Conservation (phyloP, 2,888 invertebrate species). For the Liopterus haemorrhoidalis region DNA sequence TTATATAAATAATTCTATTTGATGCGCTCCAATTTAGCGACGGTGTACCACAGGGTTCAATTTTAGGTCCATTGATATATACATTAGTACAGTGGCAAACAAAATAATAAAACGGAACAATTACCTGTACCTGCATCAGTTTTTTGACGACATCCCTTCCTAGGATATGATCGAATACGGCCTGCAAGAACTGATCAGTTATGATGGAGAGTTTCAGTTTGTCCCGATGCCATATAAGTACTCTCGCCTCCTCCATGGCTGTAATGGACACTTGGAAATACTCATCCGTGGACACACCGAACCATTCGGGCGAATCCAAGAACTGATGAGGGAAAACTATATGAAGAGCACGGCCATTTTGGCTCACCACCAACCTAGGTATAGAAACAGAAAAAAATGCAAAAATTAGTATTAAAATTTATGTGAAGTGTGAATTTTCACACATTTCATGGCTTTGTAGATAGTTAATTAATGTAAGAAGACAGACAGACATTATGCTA, state of each 20-base stretch:
- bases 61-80: too few species aligned
- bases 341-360: slow-evolving; percentile 76
- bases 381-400: slow-evolving; percentile 17
- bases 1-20: too few species aligned
- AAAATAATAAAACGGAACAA: too few species aligned
- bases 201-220: slow-evolving; percentile 79
- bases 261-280: slow-evolving; percentile 77
- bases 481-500: too few species aligned
- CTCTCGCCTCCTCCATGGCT: slow-evolving; percentile 78
- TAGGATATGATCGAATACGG: slow-evolving; percentile 79
- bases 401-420: too few species aligned
- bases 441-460: too few species aligned
- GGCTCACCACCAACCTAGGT: slow-evolving; percentile 76
- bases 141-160: slow-evolving; percentile 82
- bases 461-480: too few species aligned
- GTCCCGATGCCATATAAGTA: slow-evolving; percentile 79
- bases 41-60: too few species aligned
- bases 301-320: slow-evolving; percentile 85
- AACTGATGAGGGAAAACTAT: slow-evolving; percentile 84
- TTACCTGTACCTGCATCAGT: slow-evolving; percentile 80
- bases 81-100: too few species aligned
- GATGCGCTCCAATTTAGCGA: too few species aligned
- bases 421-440: too few species aligned
- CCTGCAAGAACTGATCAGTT: slow-evolving; percentile 74
- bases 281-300: slow-evolving; percentile 80